phyloP scores from a whole-genome alignment of 2,888 invertebrate genomes.

The Horisme vitalbata region DNA sequence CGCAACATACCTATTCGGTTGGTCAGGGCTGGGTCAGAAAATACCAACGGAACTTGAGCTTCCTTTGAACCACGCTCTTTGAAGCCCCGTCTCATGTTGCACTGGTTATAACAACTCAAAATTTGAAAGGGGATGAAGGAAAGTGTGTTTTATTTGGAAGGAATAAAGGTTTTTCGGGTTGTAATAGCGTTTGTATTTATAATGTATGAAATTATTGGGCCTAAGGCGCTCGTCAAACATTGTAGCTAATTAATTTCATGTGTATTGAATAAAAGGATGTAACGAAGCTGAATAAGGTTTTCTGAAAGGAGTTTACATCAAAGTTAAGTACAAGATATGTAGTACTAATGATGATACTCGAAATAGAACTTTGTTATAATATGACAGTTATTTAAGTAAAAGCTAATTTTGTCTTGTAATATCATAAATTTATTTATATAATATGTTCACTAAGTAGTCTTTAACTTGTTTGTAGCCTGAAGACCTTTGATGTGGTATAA shows the following conservation, averaged over 20 bases:
- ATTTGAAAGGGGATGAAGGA: constrained; percentile 34
- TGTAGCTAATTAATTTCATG: constrained; percentile 35
- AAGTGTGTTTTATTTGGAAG: constrained; percentile 43
- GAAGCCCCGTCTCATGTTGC: constrained; percentile 33
- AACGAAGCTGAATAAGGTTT: constrained; percentile 2
- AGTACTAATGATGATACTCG: no score
- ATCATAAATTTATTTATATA: no score
- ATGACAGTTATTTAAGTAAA: no score
- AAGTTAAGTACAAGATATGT: not conserved
- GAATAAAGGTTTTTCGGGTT: constrained; percentile 25
- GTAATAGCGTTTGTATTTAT: constrained; percentile 22
- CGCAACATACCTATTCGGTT: constrained; percentile 66
- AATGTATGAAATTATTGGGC: constrained; percentile 29
- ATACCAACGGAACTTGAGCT: constrained; percentile 38
- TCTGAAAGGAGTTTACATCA: not conserved
- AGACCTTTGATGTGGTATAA: no score
- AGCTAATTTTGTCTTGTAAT: no score
- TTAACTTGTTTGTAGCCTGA: no score
- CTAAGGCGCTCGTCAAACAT: constrained; percentile 25
- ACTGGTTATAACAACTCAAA: constrained; percentile 32
- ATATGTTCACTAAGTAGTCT: no score
- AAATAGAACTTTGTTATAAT: no score
- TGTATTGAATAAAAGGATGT: constrained; percentile 27
- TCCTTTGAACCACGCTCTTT: not conserved
- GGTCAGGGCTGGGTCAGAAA: constrained; percentile 61